Percentiles rank a stretch among this genome's conserved stretches.
These are phyloP conservation scores for Helobdella robusta DNA, from an alignment of 2,888 invertebrate genomes.

Conservation along the genomic window DNA sequence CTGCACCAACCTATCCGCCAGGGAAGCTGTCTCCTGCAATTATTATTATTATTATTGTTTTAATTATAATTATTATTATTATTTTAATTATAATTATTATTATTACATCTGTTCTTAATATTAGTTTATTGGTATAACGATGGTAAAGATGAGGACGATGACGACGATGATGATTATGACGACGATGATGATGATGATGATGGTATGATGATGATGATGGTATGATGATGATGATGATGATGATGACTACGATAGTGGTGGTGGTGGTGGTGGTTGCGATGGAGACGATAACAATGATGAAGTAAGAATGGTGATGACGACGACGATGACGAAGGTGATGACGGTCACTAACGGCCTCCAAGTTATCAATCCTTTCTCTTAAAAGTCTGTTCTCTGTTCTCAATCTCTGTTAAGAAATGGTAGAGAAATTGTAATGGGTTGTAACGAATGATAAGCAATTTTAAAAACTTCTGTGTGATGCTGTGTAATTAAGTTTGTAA, in stretches of 20 bases:
- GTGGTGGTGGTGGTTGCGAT: neutral
- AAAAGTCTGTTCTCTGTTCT: constrained; percentile 88
- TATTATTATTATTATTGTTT: neutral
- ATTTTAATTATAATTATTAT: neutral
- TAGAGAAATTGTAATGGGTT: neutral
- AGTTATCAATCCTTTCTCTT: constrained; percentile 83
- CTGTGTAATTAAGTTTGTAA: no score
- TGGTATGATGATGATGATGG: no score
- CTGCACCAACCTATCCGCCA: constrained; percentile 58
- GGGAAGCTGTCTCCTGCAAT: constrained; percentile 63
- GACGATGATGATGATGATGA: neutral
- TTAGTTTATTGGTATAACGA: neutral
- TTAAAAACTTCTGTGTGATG: no score
- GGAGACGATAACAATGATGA: no score
- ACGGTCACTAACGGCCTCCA: constrained; percentile 61
- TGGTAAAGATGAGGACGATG: neutral
- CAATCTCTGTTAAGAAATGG: constrained; percentile 47
- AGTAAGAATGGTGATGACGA: neutral
- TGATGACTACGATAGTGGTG: neutral
- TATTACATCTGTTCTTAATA: neutral
- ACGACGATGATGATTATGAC: neutral
- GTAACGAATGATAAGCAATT: no score
- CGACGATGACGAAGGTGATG: neutral
- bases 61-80: no score
- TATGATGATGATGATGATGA: neutral